These are phyloP conservation scores for Drosophila auraria DNA, from an alignment of 1,140 invertebrate genomes.

Conservation along the genomic window DNA sequence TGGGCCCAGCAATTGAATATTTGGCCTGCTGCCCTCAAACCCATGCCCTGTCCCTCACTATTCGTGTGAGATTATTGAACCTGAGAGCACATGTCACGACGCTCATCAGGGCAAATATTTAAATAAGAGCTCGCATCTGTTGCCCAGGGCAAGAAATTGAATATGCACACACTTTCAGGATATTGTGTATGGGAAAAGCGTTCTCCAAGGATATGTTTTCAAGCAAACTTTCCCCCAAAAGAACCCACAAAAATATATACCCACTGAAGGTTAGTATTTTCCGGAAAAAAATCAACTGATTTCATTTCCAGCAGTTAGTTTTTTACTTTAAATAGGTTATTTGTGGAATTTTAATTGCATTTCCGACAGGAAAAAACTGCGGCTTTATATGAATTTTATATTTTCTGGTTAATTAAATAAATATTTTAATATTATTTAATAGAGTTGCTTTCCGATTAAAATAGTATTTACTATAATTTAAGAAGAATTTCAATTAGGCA, in stretches of 20 bases:
- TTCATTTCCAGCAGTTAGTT: background rate
- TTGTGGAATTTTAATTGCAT: background rate
- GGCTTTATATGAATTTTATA: background rate
- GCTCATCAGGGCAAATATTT: conserved; percentile 48
- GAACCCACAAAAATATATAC: background rate
- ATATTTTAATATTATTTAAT: background rate
- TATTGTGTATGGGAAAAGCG: conserved; percentile 20
- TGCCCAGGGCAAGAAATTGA: background rate
- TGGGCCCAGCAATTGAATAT: conserved; percentile 41
- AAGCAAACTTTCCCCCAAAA: conserved; percentile 33
- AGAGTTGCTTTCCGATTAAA: too few species aligned
- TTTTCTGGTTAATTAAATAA: too few species aligned
- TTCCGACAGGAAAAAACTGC: background rate
- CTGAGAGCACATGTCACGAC: conserved; percentile 31
- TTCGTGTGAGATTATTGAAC: conserved; percentile 34
- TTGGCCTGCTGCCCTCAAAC: conserved; percentile 12
- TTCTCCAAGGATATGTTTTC: conserved; percentile 51
- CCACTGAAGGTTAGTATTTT: conserved; percentile 11
- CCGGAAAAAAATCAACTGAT: conserved; percentile 3
- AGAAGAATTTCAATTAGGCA: too few species aligned
- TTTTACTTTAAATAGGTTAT: background rate
- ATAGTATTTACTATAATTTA: too few species aligned
- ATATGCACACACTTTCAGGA: background rate
- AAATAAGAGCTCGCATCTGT: conserved; percentile 44
- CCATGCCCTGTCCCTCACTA: background rate